Evolutionary conservation across 1,140 invertebrate species (phyloP), one percentile per base, ranked within the genome.

Genomic region (Trypoxylus dichotomus): DNA sequence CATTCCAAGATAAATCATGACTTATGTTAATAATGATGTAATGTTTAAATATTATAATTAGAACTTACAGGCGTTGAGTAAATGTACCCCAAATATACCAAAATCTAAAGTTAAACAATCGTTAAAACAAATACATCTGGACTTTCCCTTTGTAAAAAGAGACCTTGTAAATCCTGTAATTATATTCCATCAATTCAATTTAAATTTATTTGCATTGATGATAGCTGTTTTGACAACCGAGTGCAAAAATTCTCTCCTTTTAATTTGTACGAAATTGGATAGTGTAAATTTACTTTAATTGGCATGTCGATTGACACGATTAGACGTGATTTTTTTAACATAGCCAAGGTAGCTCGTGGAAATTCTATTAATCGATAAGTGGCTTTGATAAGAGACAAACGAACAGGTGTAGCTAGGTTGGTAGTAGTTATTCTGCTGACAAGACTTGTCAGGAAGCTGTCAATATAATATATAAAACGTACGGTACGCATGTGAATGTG

Each of bases 341-440:
- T 19, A 54, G 21, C 21, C 27, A 68, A 68, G 13, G 60, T 68
- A 29, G 60, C 25, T 68, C 60, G 60, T 68, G 60, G 60, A 68
- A 68, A 68, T 68, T 24, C 3, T 68, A 68, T 68, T 68, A 68
- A 68, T 68, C 60, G 60, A 68, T 68, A 68, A 29, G 21, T 68
- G 1, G 10, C 11, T 21, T 24, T 15, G 60, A 68, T 68, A 68
- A 68, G 24, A 25, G 7, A 68, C 27, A 68, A 29, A 29, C 60
- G 24, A 29, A 24, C 24, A 68, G 60, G 60, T 68, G 21, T 6
- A 29, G 7, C 27, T 27, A 10, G 21, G 60, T 68, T 29, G 24
- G 13, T 68, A 10, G 3, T 68, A 25, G 60, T 0, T 27, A 24
- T 68, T 68, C 24, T 8, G 60, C 24, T 24, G 60, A 68, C 60